phyloP scores from a whole-genome alignment of 2,113 vertebrate genomes.

The Microcebus griseorufus region DNA sequence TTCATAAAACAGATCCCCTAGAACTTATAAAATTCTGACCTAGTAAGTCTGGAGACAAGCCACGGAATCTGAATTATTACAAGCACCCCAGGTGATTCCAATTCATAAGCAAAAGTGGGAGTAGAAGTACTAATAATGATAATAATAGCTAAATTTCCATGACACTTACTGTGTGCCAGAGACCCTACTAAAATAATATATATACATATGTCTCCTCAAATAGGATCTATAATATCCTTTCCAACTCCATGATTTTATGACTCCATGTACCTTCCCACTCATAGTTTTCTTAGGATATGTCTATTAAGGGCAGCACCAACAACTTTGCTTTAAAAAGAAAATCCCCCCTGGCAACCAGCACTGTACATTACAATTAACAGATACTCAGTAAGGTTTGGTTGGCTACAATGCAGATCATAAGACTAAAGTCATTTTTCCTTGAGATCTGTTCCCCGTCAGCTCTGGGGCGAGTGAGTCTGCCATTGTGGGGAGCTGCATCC shows the following conservation, averaged over 20 bases:
- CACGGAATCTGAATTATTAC: background rate
- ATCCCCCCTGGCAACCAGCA: background rate
- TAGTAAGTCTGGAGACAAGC: background rate
- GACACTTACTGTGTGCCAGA: fast-evolving
- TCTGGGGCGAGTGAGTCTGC: background rate
- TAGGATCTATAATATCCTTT: background rate
- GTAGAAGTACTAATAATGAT: background rate
- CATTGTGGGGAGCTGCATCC: background rate
- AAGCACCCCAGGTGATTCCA: background rate
- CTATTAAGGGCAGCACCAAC: background rate
- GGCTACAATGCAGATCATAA: background rate
- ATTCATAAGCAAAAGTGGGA: background rate
- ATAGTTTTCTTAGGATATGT: background rate
- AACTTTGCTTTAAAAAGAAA: background rate
- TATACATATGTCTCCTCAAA: background rate
- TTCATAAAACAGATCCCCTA: background rate
- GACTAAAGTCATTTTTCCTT: background rate
- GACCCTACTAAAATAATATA: background rate
- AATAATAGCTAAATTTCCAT: background rate
- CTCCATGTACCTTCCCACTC: background rate
- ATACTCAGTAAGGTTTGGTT: background rate
- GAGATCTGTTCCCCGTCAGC: background rate
- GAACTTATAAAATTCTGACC: background rate
- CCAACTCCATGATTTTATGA: background rate
- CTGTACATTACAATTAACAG: background rate